phyloP scores from a whole-genome alignment of 2,888 invertebrate species.

The Calephelis perditalis region DNA sequence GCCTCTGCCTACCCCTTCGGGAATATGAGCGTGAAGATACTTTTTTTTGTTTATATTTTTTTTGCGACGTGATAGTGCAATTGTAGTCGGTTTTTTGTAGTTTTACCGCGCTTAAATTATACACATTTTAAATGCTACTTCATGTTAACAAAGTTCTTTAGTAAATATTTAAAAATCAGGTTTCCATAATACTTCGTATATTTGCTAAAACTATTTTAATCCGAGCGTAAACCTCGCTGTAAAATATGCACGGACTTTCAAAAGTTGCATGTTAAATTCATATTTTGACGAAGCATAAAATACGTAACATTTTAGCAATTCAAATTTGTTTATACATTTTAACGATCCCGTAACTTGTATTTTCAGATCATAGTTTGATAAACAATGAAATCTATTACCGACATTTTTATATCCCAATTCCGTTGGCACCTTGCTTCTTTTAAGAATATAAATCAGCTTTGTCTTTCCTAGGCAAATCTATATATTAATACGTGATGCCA shows the following conservation, averaged over 20 bases:
- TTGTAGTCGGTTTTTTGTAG: no score
- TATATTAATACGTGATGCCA: no score
- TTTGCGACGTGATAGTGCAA: no score
- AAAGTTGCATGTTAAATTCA: slow-evolving; percentile 10
- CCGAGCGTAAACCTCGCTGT: neutral
- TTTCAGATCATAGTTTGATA: neutral
- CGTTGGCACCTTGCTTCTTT: no score
- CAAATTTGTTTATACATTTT: slow-evolving; percentile 11
- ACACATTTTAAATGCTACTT: no score
- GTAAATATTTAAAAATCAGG: neutral
- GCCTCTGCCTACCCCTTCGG: no score
- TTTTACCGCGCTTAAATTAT: no score
- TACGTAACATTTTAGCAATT: neutral
- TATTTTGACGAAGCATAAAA: slow-evolving; percentile 9
- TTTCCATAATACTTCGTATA: neutral
- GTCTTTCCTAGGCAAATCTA: no score
- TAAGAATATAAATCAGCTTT: no score
- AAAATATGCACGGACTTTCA: slow-evolving; percentile 2
- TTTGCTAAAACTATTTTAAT: slow-evolving; percentile 8
- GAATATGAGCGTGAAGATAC: no score
- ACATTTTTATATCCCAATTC: no score
- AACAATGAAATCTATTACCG: neutral
- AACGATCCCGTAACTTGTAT: neutral
- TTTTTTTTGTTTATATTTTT: no score
- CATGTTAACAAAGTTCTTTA: neutral